Conservation (phyloP, 2,113 vertebrate genomes). For the Buteo buteo region DNA sequence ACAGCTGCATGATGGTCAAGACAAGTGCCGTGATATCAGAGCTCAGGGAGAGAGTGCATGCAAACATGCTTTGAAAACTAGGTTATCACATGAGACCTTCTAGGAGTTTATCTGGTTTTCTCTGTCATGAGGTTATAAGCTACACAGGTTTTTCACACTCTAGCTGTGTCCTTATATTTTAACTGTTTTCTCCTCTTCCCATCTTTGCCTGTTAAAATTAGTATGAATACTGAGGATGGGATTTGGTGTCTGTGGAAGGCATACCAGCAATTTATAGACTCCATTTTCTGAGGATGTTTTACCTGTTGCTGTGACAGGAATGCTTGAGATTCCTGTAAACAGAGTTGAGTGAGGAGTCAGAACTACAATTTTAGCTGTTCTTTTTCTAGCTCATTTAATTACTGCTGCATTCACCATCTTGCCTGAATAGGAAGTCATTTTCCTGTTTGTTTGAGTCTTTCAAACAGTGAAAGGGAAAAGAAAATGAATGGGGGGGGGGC, state of each 20-base stretch:
- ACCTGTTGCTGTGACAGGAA: not conserved
- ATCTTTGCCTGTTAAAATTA: not conserved
- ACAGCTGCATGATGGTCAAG: not conserved
- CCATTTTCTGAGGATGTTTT: not conserved
- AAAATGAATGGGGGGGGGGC: not conserved
- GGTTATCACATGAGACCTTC: not conserved
- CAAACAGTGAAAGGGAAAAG: not conserved
- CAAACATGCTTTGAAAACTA: not conserved
- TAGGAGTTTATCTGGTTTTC: not conserved
- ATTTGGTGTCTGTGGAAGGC: not conserved
- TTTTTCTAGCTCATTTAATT: constrained; percentile 22
- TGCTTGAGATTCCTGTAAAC: not conserved
- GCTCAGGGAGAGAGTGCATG: not conserved
- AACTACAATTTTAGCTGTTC: not conserved
- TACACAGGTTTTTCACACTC: not conserved
- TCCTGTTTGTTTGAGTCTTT: not conserved
- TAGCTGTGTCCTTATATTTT: not conserved
- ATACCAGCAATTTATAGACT: not conserved
- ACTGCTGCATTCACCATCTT: not conserved
- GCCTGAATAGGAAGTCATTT: not conserved
- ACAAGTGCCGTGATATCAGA: not conserved
- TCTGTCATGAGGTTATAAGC: not conserved
- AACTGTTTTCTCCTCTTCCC: not conserved
- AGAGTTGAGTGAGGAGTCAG: not conserved
- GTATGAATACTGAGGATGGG: not conserved